A percentile compares a stretch with the other conserved stretches of the same genome.
Evolutionary conservation across 92 coral and sea anemone species (phyloP).

Genomic region (Epizoanthus stellaris): DNA sequence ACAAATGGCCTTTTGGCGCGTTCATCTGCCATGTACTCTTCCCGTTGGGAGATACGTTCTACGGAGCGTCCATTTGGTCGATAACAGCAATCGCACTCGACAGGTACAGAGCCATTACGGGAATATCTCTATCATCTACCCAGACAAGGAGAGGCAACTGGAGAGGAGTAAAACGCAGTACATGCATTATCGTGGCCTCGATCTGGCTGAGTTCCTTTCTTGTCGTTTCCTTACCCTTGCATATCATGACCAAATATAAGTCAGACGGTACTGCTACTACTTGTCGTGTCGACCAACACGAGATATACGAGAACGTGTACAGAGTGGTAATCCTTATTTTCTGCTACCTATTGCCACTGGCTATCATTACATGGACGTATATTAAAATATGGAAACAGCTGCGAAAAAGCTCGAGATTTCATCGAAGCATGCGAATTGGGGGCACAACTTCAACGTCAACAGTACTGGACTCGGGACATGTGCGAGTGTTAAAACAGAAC

Average conservation of each 20-base stretch:
- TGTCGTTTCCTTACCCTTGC: conserved; percentile 8
- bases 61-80: conserved; percentile 58
- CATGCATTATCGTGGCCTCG: neutral
- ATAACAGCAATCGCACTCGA: conserved; percentile 59
- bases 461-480: neutral
- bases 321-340: neutral
- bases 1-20: conserved; percentile 56
- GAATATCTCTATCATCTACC: neutral
- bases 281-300: neutral
- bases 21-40: conserved; percentile 34
- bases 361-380: conserved; percentile 20
- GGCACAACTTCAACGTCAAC: neutral
- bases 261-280: neutral
- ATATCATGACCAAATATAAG: conserved; percentile 4
- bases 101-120: conserved; percentile 10
- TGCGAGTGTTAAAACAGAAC: conserved; percentile 31
- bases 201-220: conserved; percentile 24
- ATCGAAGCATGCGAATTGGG: neutral
- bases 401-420: conserved; percentile 20
- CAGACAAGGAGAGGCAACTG: no score
- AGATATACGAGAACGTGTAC: neutral
- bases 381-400: conserved; percentile 7
- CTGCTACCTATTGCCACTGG: conserved; percentile 18
- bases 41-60: conserved; percentile 60
- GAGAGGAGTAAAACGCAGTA: conserved; percentile 11